Evolutionary conservation across 2,113 vertebrate genomes (phyloP).

Genomic region (Ondatra zibethicus): DNA sequence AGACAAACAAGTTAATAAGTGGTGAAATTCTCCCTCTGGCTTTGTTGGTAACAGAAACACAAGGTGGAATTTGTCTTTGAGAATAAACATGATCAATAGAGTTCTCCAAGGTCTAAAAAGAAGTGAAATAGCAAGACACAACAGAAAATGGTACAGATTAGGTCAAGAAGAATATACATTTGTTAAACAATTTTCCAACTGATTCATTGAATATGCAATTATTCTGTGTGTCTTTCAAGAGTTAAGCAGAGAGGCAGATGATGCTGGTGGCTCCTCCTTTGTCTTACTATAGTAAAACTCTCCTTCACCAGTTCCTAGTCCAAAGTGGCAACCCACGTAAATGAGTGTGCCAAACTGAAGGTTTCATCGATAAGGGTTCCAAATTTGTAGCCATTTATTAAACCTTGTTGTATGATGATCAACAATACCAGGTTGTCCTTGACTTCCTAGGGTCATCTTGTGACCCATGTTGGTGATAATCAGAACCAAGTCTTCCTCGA

Average conservation of each 20-base stretch:
- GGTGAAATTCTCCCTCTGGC: not conserved
- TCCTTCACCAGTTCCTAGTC: not conserved
- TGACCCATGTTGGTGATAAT: not conserved
- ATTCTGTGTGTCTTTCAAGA: not conserved
- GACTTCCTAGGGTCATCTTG: not conserved
- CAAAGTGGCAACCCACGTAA: not conserved
- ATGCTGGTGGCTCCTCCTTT: not conserved
- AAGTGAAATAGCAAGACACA: constrained; percentile 33
- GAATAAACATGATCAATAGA: not conserved
- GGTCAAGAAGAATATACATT: constrained; percentile 40
- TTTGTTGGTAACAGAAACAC: constrained; percentile 17
- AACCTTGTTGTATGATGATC: not conserved
- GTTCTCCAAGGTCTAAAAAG: not conserved
- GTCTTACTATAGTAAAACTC: not conserved
- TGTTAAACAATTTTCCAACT: not conserved
- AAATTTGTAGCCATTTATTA: not conserved
- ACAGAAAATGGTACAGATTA: not conserved
- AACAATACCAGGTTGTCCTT: not conserved
- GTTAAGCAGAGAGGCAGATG: not conserved
- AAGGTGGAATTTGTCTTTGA: constrained; percentile 3
- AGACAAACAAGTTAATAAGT: not conserved
- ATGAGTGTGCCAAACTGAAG: not conserved
- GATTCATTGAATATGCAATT: not conserved
- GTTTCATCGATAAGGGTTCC: not conserved
- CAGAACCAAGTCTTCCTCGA: not conserved